A percentile compares a stretch with the other conserved stretches of the same genome.
phyloP scores from a whole-genome alignment of 2,888 invertebrate genomes.

The Linyphia triangularis region DNA sequence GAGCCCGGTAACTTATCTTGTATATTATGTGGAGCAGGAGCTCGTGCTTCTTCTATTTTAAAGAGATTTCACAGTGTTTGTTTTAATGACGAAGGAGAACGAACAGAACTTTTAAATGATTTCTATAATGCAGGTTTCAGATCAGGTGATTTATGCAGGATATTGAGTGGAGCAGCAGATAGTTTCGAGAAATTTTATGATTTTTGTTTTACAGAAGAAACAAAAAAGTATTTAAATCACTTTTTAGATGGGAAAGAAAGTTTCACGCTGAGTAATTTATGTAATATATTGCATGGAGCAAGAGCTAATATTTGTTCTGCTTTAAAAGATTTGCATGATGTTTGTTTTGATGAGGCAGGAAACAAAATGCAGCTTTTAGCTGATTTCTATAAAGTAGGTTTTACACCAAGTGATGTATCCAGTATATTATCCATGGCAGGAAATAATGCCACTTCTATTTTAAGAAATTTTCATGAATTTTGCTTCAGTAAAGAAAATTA shows the following conservation, averaged over 20 bases:
- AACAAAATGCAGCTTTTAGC: too few species aligned
- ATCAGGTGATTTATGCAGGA: not conserved
- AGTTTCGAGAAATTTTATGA: too few species aligned
- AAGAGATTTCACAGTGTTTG: too few species aligned
- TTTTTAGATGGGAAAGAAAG: constrained; percentile 7
- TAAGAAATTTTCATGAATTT: constrained; percentile 48
- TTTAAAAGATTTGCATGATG: too few species aligned
- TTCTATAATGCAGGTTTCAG: constrained; percentile 49
- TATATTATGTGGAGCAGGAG: too few species aligned
- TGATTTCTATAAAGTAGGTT: constrained; percentile 38
- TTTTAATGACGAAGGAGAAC: too few species aligned
- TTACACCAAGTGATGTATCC: constrained; percentile 36
- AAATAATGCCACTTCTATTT: constrained; percentile 57
- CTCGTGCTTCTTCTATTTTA: too few species aligned
- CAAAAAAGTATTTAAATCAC: constrained; percentile 9
- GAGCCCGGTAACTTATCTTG: too few species aligned
- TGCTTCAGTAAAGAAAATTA: constrained; percentile 48
- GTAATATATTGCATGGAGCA: constrained; percentile 42
- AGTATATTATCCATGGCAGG: constrained; percentile 56
- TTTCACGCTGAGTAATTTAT: constrained; percentile 39
- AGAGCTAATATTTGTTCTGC: too few species aligned
- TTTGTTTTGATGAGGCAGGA: too few species aligned
- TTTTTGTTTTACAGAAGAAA: too few species aligned
- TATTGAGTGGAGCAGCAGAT: constrained; percentile 23
- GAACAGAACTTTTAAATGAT: constrained; percentile 44